phyloP scores from a whole-genome alignment of 2,113 vertebrate genomes.

The Ceyx margarethae region DNA sequence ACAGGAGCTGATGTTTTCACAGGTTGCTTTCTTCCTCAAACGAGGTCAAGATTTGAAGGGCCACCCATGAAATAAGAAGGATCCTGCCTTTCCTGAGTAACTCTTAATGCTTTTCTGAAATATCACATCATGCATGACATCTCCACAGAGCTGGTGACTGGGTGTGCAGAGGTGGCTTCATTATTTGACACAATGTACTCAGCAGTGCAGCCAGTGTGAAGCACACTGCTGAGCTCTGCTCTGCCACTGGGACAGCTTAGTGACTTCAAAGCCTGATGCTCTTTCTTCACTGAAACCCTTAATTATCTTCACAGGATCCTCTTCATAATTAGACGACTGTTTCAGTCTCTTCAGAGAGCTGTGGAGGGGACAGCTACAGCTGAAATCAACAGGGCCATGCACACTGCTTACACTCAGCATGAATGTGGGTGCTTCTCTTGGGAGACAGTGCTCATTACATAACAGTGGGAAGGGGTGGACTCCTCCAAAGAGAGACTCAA shows the following conservation, averaged over 20 bases:
- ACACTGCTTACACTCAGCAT: neutral
- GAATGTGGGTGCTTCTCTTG: neutral
- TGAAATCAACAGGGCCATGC: neutral
- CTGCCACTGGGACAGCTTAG: neutral
- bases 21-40: slow-evolving; percentile 19
- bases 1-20: slow-evolving; percentile 34
- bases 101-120: neutral
- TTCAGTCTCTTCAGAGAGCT: neutral
- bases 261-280: neutral
- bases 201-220: neutral
- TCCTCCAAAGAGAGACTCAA: neutral
- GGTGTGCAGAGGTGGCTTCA: neutral
- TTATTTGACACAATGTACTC: neutral
- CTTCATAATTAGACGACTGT: neutral
- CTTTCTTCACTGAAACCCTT: neutral
- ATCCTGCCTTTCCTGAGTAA: neutral
- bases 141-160: neutral
- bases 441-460: neutral
- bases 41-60: neutral
- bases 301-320: neutral
- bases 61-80: neutral
- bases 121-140: neutral
- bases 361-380: neutral
- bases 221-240: neutral
- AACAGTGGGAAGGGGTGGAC: neutral